phyloP scores from a whole-genome alignment of 2,888 invertebrate species.

The Xestia ashworthii region DNA sequence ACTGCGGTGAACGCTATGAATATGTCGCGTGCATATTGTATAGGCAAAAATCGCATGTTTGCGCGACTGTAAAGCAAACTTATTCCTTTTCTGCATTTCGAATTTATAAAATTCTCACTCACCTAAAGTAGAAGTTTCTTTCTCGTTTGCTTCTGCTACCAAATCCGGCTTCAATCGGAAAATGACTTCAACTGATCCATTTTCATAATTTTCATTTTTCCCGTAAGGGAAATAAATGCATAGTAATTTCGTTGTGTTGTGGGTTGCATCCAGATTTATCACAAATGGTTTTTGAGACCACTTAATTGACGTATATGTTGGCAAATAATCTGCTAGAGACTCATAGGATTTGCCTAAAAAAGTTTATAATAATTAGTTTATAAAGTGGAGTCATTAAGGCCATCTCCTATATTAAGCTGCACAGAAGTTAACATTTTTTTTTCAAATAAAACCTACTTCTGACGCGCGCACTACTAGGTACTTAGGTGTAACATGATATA shows the following conservation, averaged over 20 bases:
- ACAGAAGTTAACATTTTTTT: neutral
- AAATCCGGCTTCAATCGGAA: slow-evolving; percentile 11
- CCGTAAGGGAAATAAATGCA: neutral
- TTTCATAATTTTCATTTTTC: fast-evolving
- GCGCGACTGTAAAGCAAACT: no score
- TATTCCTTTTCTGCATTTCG: no score
- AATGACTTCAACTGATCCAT: neutral
- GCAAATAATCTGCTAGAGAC: fast-evolving
- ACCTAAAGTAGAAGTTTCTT: neutral
- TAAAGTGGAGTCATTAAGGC: neutral
- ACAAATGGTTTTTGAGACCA: neutral
- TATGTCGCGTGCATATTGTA: no score
- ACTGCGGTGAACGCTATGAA: no score
- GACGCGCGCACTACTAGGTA: no score
- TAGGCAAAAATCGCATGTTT: no score
- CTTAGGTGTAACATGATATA: no score
- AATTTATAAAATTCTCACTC: no score
- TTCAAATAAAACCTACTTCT: no score
- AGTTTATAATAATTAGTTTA: neutral
- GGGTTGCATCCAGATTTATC: neutral
- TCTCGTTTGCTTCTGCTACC: neutral
- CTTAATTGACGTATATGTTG: fast-evolving
- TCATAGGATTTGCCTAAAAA: neutral
- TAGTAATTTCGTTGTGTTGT: slow-evolving; percentile 5
- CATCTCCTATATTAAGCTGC: no score